A percentile compares a stretch with the other conserved stretches of the same genome.
Conservation (phyloP, 2,888 invertebrate species). For the Lacanobia wlatinum region DNA sequence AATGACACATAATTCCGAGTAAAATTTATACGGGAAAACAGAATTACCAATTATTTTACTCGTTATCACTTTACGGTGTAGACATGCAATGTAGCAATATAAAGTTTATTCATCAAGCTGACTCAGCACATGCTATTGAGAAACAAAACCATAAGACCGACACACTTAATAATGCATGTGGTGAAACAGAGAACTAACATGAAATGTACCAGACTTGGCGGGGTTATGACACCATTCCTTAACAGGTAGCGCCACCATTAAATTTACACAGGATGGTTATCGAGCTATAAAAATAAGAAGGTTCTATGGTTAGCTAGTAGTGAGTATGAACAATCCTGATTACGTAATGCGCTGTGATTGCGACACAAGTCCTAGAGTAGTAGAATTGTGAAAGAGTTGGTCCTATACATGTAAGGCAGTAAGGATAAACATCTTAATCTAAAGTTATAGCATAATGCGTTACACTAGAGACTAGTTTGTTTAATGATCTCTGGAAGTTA, state of each 20-base stretch:
- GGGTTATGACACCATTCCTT: background rate
- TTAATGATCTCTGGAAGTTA: background rate
- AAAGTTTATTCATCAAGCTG: slow-evolving; percentile 17
- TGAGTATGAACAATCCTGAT: slow-evolving; percentile 12
- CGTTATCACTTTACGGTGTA: slow-evolving; percentile 3
- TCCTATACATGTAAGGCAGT: background rate
- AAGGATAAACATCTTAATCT: background rate
- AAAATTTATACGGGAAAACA: background rate
- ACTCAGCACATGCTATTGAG: slow-evolving; percentile 23
- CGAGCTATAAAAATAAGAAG: background rate
- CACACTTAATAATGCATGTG: background rate
- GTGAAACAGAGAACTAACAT: background rate
- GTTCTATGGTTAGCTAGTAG: background rate
- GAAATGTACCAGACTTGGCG: background rate
- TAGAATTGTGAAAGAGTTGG: slow-evolving; percentile 25
- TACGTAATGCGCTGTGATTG: slow-evolving; percentile 1
- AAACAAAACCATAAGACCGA: slow-evolving; percentile 5
- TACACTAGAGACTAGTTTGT: no score
- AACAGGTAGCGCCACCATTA: background rate
- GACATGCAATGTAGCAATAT: background rate
- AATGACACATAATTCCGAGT: background rate
- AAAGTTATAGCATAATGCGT: background rate
- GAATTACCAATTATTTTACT: background rate
- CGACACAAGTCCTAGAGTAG: background rate
- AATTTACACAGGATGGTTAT: background rate